Conservation (phyloP, 2,113 vertebrate genomes). For the Plecotus auritus region DNA sequence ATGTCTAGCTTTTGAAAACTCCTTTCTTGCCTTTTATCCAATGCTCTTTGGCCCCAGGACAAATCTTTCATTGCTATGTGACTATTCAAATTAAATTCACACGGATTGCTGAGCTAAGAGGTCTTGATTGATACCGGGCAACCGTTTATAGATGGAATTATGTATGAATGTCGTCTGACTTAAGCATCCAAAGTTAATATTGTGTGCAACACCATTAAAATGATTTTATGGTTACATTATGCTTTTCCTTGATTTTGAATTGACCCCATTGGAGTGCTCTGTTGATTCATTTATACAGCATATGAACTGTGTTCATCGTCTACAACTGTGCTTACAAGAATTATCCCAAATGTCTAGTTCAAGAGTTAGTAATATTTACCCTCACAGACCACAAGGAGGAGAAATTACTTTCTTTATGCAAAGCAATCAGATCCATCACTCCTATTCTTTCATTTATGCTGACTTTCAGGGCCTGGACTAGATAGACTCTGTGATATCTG, state of each 20-base stretch:
- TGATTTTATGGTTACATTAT: slow-evolving; percentile 58
- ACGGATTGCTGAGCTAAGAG: slow-evolving; percentile 51
- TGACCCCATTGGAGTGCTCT: slow-evolving; percentile 1
- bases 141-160: slow-evolving; percentile 42
- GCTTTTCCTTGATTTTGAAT: slow-evolving; percentile 68
- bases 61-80: background rate
- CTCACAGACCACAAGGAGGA: background rate
- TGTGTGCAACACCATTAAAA: slow-evolving; percentile 71
- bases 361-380: background rate
- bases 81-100: slow-evolving; percentile 24
- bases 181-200: slow-evolving; percentile 22
- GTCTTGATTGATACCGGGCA: slow-evolving; percentile 39
- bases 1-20: slow-evolving; percentile 41
- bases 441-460: background rate
- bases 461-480: too few species aligned
- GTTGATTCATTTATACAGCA: background rate
- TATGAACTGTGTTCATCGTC: background rate
- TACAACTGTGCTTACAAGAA: background rate
- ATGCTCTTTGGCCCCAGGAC: slow-evolving; percentile 29
- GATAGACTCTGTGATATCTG: background rate
- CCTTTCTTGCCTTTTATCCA: background rate
- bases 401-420: background rate
- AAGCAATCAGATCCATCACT: background rate
- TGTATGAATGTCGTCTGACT: slow-evolving; percentile 53
- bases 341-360: background rate